A percentile compares a stretch with the other conserved stretches of the same genome.
These are phyloP conservation scores for Capromys pilorides DNA, from an alignment of 2,797 vertebrate species.

Conservation along the genomic window DNA sequence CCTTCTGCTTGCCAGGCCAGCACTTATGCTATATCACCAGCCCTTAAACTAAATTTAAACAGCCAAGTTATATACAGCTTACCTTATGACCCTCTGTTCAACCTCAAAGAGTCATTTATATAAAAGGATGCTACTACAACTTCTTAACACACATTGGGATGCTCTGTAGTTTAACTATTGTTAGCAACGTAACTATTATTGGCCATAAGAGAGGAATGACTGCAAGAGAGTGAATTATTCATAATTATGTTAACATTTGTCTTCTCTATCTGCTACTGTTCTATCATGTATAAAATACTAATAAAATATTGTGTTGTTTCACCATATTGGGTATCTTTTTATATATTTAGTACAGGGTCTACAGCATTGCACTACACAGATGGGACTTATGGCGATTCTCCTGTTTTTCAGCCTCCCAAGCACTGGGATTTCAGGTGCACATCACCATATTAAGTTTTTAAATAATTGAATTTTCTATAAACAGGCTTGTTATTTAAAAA, in stretches of 20 bases:
- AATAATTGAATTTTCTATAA: constrained; percentile 13
- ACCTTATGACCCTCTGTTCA: constrained; percentile 31
- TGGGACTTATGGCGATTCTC: too few relatives aligned
- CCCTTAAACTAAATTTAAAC: constrained; percentile 47
- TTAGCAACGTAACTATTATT: not conserved
- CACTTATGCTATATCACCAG: too few relatives aligned
- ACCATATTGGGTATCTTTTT: not conserved
- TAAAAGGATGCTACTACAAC: not conserved
- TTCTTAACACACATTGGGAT: not conserved
- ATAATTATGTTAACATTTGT: not conserved
- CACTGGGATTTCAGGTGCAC: too few relatives aligned
- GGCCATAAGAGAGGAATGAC: not conserved
- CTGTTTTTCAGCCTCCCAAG: too few relatives aligned
- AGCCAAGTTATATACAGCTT: not conserved
- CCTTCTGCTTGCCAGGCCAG: too few relatives aligned
- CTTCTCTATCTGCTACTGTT: not conserved
- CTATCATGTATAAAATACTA: not conserved
- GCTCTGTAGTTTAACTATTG: constrained; percentile 12
- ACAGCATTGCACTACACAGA: too few relatives aligned
- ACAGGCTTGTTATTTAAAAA: not conserved
- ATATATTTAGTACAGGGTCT: too few relatives aligned
- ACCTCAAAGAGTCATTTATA: constrained; percentile 4
- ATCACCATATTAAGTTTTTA: not conserved
- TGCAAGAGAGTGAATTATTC: not conserved
- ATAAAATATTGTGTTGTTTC: not conserved